Base-by-base conservation (phyloP, 2,888 invertebrate genomes). In the Diabrotica balteata region DNA sequence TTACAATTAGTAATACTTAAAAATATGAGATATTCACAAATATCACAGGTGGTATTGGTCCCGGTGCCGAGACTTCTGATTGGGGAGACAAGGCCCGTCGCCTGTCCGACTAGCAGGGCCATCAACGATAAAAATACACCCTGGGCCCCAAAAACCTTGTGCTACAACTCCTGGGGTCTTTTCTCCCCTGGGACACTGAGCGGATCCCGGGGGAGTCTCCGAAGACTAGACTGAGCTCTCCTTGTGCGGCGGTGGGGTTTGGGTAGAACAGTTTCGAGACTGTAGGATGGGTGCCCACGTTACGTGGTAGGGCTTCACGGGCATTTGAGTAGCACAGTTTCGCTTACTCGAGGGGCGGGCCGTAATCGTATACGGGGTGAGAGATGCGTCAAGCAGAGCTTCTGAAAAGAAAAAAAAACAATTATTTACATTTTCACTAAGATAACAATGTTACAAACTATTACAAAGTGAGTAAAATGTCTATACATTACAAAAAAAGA, bases 1-100 rank as follows among this genome's bases (percentile, higher is more conserved):
- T 72, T 49, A 70, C 53, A 49, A 54, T 69, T 74, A 55, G 55
- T 55, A 44, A 75, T 79, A 76, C 81, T 81, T 82, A 81, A 81
- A 80, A 82, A 80, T 81, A 82, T 78, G 80, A 83, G 82, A 83
- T 84, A 84, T 83, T 84, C 83, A 83, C 84, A 84, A 83, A 80
- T 84, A 84, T 84, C 84, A 84, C 84, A 84, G 83, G 84, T 84
- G 84, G 82, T 81, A 83, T 84, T 84, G 84, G 84, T 84, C 83
- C 83, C 82, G 82, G 78, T 81, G 80, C 80, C 82, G 82, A 82
- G 81, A 82, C 82, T 79, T 74, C 76, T 80, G 81, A 80, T 81
- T 80, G 79, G 79, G 80, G 77, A 77, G 76, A 67, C 66, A 63
- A 67, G 70, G 64, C 59, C 58, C 78, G 77, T 77, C 77, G 66